Evolutionary conservation across 2,888 invertebrate species (phyloP).

Genomic region (Aphodius sticticus): DNA sequence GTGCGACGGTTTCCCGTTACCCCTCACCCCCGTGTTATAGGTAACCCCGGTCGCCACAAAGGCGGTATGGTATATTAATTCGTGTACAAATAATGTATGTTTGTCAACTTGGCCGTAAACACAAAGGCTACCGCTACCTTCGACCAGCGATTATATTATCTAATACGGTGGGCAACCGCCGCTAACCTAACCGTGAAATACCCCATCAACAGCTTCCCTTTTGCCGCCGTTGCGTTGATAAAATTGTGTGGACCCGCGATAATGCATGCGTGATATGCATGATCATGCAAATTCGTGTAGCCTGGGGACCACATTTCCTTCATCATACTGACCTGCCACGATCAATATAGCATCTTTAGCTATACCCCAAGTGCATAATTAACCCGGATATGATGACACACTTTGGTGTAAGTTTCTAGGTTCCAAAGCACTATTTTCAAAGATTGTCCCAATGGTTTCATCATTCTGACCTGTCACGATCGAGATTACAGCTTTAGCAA

Average conservation of each 20-base stretch:
- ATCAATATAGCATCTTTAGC: neutral
- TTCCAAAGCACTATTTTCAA: no score
- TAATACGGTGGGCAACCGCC: constrained; percentile 7
- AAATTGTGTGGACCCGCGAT: neutral
- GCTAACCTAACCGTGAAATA: constrained; percentile 10
- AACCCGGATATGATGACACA: no score
- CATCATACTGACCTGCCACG: neutral
- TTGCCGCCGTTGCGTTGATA: neutral
- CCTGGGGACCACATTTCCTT: neutral
- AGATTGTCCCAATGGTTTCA: no score
- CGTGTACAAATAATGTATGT: constrained; percentile 17
- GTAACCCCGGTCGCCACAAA: neutral
- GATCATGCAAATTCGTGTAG: neutral
- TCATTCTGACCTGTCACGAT: no score
- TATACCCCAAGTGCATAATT: no score
- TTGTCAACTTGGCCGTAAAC: constrained; percentile 19
- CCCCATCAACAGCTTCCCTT: constrained; percentile 10
- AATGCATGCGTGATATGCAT: neutral
- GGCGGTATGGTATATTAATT: constrained; percentile 16
- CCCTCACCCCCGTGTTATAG: neutral
- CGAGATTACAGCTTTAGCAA: no score
- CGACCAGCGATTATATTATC: constrained; percentile 7
- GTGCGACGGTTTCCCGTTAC: neutral
- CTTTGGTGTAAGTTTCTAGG: no score
- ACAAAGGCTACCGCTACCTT: constrained; percentile 20